Percentiles rank a stretch among this genome's conserved stretches.
phyloP scores from a whole-genome alignment of 2,888 invertebrate genomes.

The Nomada hirtipes region DNA sequence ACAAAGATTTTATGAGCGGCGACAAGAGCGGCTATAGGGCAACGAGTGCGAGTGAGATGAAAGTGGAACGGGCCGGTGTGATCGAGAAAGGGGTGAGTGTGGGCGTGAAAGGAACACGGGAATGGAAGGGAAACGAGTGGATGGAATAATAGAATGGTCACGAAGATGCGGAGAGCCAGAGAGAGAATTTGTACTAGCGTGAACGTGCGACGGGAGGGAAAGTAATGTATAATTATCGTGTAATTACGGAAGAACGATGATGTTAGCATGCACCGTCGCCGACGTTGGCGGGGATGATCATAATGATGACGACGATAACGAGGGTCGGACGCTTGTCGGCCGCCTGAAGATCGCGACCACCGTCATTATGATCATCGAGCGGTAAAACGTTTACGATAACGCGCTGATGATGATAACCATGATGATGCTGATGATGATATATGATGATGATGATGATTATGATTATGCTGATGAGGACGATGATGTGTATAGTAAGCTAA shows the following conservation, averaged over 20 bases:
- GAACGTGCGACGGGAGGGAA: constrained; percentile 62
- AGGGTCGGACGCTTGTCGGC: constrained; percentile 12
- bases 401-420: constrained; percentile 43
- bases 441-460: constrained; percentile 71
- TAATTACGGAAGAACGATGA: constrained; percentile 77
- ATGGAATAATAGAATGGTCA: constrained; percentile 50
- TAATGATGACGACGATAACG: constrained; percentile 57
- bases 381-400: constrained; percentile 62
- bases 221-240: constrained; percentile 82
- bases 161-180: constrained; percentile 23
- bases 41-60: constrained; percentile 32
- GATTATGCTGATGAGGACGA: constrained; percentile 73
- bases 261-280: constrained; percentile 60
- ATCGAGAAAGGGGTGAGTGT: background rate
- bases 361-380: constrained; percentile 56
- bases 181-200: constrained; percentile 65
- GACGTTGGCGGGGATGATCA: constrained; percentile 65
- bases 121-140: background rate
- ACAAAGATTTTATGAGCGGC: constrained; percentile 83
- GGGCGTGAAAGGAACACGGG: background rate
- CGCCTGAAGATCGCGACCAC: constrained; percentile 49
- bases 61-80: background rate
- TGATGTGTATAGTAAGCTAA: constrained; percentile 83
- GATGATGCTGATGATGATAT: constrained; percentile 36
- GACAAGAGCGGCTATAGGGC: constrained; percentile 68